Evolutionary conservation across 2,888 invertebrate species (phyloP), one percentile per base, ranked within the genome.

Genomic region (Thalpophila matura): DNA sequence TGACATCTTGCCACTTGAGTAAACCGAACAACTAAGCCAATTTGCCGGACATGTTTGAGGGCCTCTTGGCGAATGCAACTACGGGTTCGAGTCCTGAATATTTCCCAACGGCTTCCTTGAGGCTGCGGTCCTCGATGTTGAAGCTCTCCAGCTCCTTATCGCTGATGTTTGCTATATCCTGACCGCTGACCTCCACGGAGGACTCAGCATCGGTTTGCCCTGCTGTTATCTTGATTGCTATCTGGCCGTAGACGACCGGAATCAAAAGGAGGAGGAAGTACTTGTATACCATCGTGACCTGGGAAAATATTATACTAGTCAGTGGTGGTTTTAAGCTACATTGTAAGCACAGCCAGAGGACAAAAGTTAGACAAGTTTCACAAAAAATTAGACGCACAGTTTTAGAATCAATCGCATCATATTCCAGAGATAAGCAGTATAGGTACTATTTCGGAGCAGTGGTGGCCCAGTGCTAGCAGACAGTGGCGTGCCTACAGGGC

Each of bases 41-140:
- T 87, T 87, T 0, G 80, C 79, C 85, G 83, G 86, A 1, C 60
- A 40, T 87, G 87, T 0, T 80, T 0, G 87, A 87, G 0, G 86
- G 86, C 27, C 84, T 83, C 26, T 61, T 77, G 0, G 87, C 37
- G 68, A 67, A 87, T 0, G 77, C 83, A 14, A 82, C 76, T 22
- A 77, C 70, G 0, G 87, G 87, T 6, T 53, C 54, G 0, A 22
- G 35, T 0, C 85, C 86, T n/a, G 80, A 78, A 59, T 76, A 18
- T 22, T 0, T 60, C 26, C 0, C 74, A 69, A n/a, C n/a, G 0
- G 77, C 80, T 4, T 63, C 58, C 60, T 79, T 84, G 3, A 87
- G 24, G 0, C 56, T 66, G 0, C 72, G 61, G 12, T 86, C 86
- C 1, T 60, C 61, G 0, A 88, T 51, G 1, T 77, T 46, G 50